Evolutionary conservation across 92 coral and sea anemone species (phyloP), one percentile per base, ranked within the genome.

Genomic region (Siderastrea radians): DNA sequence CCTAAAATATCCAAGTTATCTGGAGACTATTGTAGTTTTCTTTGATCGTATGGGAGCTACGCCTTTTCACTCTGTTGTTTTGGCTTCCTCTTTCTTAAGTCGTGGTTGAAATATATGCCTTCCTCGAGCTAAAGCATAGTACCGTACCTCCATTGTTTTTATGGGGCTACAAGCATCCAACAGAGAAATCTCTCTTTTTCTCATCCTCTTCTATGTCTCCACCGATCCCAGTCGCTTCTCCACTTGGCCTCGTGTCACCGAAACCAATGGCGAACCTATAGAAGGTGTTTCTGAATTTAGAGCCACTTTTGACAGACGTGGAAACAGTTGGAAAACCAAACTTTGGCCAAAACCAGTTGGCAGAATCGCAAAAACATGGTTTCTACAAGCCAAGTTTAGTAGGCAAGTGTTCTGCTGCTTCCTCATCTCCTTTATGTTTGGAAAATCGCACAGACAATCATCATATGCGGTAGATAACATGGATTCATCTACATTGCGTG

Each of bases 371-470:
- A 71, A 71, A 49, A 71, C 75, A 71, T 71, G 10, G 3, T 71
- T 71, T 5, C 15, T 51, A 46, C 15, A n/a, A 71, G 53, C 51
- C 55, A 71, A 71, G 26, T 71, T 46, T 43, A 71, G 3, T 13
- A 71, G 3, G 2, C 54, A 71, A 11, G 16, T 71, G 5, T 71
- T 14, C 10, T 71, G 75, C 55, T 71, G 8, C 55, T 71, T 71
- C 75, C 55, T 44, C 4, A 71, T 2, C 14, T 6, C 15, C 10
- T 71, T 43, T 49, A 71, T 14, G 53, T 44, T 0, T 49, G 51
- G 53, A 71, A 71, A 71, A 71, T 71, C 75, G 3, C 51, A 3
- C 51, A 71, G 75, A 71, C 75, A 71, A 38, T 71, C 75, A n/a
- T 4, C 47, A 4, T 13, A 68, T 4, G n/a, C n/a, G n/a, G 73